Conservation (phyloP, 1,140 invertebrate genomes). For the Macrobrachium rosenbergii region DNA sequence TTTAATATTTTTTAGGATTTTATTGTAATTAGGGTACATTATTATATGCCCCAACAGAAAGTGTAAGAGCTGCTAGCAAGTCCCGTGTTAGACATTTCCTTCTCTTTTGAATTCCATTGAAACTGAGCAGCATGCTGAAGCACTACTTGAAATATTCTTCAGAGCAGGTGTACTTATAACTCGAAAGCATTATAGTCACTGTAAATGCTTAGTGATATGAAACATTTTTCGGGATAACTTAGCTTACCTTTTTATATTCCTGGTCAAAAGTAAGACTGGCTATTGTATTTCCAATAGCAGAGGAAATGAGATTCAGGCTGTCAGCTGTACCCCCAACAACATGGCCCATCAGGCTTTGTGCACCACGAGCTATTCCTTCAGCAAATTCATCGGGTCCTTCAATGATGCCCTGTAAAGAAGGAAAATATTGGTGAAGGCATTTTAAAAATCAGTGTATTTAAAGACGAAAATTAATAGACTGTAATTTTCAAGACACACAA, state of each 20-base stretch:
- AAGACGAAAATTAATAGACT: too few relatives aligned
- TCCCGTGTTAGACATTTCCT: too few relatives aligned
- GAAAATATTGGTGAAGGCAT: neutral
- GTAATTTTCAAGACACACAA: too few relatives aligned
- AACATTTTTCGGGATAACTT: too few relatives aligned
- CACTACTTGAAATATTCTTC: neutral
- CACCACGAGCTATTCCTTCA: slow-evolving; percentile 69
- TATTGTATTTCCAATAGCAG: slow-evolving; percentile 70
- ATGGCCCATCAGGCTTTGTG: slow-evolving; percentile 71
- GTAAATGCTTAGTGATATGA: neutral
- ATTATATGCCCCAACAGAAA: too few relatives aligned
- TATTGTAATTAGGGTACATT: too few relatives aligned
- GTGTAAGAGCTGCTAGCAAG: too few relatives aligned
- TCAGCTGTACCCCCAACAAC: slow-evolving; percentile 71
- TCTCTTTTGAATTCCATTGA: too few relatives aligned
- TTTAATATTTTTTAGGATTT: too few relatives aligned
- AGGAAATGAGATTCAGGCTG: slow-evolving; percentile 70
- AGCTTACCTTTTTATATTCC: slow-evolving; percentile 70
- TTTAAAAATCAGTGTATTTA: too few relatives aligned
- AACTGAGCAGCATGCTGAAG: neutral
- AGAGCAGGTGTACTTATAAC: neutral
- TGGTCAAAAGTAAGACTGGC: slow-evolving; percentile 71
- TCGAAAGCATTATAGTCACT: neutral
- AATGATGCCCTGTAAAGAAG: slow-evolving; percentile 69
- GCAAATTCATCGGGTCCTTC: slow-evolving; percentile 71